phyloP scores from a whole-genome alignment of 1,140 invertebrate genomes.

The Bombus pascuorum region DNA sequence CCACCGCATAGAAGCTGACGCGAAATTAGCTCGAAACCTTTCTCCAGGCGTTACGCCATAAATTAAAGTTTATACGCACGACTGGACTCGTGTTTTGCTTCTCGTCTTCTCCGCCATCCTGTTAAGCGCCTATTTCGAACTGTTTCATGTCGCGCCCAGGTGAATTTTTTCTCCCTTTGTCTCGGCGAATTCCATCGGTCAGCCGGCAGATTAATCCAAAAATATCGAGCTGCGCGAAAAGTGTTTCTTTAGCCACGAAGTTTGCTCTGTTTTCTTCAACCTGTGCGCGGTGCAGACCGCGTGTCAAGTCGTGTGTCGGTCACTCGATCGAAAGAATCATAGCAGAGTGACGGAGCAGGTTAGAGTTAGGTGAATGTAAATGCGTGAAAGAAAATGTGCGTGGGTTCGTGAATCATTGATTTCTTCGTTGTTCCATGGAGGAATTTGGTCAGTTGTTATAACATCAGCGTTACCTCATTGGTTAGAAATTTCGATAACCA shows the following conservation, averaged over 20 bases:
- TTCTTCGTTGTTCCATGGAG: not conserved
- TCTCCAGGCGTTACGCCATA: slow-evolving; percentile 73
- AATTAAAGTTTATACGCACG: slow-evolving; percentile 74
- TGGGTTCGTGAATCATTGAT: not conserved
- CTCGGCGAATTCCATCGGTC: not conserved
- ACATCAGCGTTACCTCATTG: not conserved
- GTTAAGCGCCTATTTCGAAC: not conserved
- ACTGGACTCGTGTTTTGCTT: slow-evolving; percentile 23
- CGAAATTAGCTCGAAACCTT: slow-evolving; percentile 77
- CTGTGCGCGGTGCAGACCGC: not conserved
- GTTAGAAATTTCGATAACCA: too few species aligned
- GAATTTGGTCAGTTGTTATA: not conserved
- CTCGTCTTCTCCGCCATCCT: not conserved
- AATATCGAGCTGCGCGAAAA: slow-evolving; percentile 60
- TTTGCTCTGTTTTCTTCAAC: slow-evolving; percentile 4
- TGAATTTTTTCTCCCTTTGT: slow-evolving; percentile 37
- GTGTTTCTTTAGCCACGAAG: not conserved
- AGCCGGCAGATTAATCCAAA: slow-evolving; percentile 60
- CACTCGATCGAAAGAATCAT: slow-evolving; percentile 38
- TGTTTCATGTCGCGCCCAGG: slow-evolving; percentile 30
- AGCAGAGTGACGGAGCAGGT: not conserved
- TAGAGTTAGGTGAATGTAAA: too few species aligned
- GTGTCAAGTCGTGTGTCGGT: slow-evolving; percentile 14
- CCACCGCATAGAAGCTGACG: slow-evolving; percentile 8
- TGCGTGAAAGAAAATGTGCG: slow-evolving; percentile 2